Conservation (phyloP, 2,113 vertebrate species). For the Paralichthys olivaceus region DNA sequence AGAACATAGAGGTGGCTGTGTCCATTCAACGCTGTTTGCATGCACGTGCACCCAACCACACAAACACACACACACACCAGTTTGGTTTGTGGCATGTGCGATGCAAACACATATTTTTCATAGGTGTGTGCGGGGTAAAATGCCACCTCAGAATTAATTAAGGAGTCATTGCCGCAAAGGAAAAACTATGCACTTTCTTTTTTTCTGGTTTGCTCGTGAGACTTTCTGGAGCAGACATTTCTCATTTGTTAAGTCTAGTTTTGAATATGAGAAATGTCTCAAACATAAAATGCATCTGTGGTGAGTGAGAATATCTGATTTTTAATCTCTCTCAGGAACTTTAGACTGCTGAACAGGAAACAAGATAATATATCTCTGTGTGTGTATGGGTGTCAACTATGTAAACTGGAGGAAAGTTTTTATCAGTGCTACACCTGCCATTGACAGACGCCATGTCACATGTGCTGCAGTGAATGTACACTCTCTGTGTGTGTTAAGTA, state of each 20-base stretch:
- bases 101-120: slow-evolving; percentile 62
- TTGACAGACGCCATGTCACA: slow-evolving; percentile 45
- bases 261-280: background rate
- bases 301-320: slow-evolving; percentile 34
- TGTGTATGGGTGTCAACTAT: slow-evolving; percentile 65
- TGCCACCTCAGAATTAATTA: slow-evolving; percentile 46
- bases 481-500: slow-evolving; percentile 5
- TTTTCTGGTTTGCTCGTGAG: slow-evolving; percentile 29
- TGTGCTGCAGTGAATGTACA: slow-evolving; percentile 7
- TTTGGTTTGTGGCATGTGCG: slow-evolving; percentile 41
- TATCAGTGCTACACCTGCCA: slow-evolving; percentile 62
- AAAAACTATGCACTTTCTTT: slow-evolving; percentile 48
- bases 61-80: slow-evolving; percentile 16
- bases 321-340: slow-evolving; percentile 19
- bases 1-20: slow-evolving; percentile 74
- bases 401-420: slow-evolving; percentile 57
- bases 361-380: slow-evolving; percentile 32
- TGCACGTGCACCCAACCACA: slow-evolving; percentile 57
- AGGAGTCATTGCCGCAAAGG: slow-evolving; percentile 41
- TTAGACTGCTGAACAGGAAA: slow-evolving; percentile 48
- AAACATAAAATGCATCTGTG: background rate
- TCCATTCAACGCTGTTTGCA: slow-evolving; percentile 68
- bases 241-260: background rate
- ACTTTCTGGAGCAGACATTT: slow-evolving; percentile 39
- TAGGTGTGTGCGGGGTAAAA: slow-evolving; percentile 31